Conservation (phyloP, 1,140 invertebrate genomes). For the Dendroctonus ponderosae region DNA sequence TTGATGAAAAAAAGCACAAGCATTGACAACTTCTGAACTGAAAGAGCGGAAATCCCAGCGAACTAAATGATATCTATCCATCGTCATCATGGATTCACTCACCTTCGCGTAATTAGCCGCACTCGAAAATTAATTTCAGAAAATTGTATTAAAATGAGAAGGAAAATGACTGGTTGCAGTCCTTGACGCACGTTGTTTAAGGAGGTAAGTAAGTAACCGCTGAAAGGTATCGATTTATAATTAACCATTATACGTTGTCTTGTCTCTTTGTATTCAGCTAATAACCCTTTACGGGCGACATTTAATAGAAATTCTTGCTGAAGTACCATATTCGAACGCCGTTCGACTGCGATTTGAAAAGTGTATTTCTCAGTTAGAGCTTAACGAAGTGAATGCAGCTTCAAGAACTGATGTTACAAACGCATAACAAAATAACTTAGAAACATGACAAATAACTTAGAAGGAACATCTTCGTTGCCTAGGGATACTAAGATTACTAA, state of each 20-base stretch:
- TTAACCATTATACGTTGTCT: slow-evolving; percentile 40
- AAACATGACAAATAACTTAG: too few relatives aligned
- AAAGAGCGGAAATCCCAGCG: too few relatives aligned
- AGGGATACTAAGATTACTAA: too few relatives aligned
- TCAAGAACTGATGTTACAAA: too few relatives aligned
- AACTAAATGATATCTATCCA: background rate
- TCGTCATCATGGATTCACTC: slow-evolving; percentile 27
- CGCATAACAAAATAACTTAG: too few relatives aligned
- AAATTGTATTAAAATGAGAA: slow-evolving; percentile 41
- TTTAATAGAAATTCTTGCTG: slow-evolving; percentile 34
- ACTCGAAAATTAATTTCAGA: slow-evolving; percentile 46
- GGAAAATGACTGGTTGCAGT: slow-evolving; percentile 44
- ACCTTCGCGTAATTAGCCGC: slow-evolving; percentile 39
- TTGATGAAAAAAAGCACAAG: too few relatives aligned
- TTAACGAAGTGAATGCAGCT: too few relatives aligned
- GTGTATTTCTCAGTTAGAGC: too few relatives aligned
- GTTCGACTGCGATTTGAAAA: background rate
- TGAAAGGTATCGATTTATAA: slow-evolving; percentile 49
- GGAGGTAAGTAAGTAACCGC: slow-evolving; percentile 48
- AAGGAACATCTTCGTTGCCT: background rate
- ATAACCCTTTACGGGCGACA: slow-evolving; percentile 19
- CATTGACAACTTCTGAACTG: too few relatives aligned
- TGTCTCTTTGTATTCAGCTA: slow-evolving; percentile 37
- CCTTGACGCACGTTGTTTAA: slow-evolving; percentile 45
- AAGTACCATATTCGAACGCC: slow-evolving; percentile 3